Conservation (phyloP, 2,797 vertebrate species). For the Bradypus variegatus region DNA sequence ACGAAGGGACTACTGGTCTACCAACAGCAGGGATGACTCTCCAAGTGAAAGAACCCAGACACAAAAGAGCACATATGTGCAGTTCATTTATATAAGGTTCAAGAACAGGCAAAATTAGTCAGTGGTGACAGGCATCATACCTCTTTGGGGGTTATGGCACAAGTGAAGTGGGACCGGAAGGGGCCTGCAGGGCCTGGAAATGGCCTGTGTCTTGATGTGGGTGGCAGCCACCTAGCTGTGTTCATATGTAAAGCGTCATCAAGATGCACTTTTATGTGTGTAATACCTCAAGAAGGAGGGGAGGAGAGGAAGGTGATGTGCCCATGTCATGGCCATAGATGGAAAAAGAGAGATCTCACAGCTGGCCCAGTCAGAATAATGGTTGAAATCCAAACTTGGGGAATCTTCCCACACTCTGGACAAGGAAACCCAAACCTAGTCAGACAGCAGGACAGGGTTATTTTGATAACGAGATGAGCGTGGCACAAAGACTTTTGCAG, state of each 20-base stretch:
- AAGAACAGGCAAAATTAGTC: background rate
- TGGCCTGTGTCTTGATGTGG: background rate
- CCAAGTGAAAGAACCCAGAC: background rate
- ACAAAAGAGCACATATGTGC: too few relatives aligned
- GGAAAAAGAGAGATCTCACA: background rate
- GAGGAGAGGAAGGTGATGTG: background rate
- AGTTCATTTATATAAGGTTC: background rate
- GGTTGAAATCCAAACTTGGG: slow-evolving; percentile 41
- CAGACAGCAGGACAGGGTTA: background rate
- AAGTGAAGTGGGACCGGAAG: background rate
- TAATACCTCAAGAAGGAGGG: background rate
- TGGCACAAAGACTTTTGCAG: background rate
- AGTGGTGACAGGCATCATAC: background rate
- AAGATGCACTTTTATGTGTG: background rate
- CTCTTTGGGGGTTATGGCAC: background rate
- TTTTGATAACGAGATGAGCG: slow-evolving; percentile 16
- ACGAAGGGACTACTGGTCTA: too few relatives aligned
- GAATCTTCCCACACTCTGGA: slow-evolving; percentile 43
- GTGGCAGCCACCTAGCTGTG: background rate
- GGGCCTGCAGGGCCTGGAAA: too few relatives aligned
- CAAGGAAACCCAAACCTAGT: slow-evolving; percentile 57
- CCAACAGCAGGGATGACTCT: fast-evolving
- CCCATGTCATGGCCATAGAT: background rate
- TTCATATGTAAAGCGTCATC: too few relatives aligned
- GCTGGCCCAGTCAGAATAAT: background rate